Conservation (phyloP, 2,113 vertebrate genomes). For the Nematolebias whitei region DNA sequence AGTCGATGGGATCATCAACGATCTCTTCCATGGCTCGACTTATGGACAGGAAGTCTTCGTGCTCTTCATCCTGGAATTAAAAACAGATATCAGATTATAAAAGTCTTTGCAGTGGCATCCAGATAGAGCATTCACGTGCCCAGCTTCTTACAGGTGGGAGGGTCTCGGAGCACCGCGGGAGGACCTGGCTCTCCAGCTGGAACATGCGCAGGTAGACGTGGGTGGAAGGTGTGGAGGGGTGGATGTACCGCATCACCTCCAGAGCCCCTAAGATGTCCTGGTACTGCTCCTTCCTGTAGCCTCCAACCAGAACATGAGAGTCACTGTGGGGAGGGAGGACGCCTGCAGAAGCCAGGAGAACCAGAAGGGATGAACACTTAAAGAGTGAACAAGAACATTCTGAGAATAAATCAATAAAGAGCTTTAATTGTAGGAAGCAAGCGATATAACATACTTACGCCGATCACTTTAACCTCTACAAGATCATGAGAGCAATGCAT, state of each 20-base stretch:
- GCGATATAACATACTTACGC: no score
- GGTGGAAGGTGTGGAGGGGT: conserved; percentile 81
- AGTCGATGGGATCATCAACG: conserved; percentile 89
- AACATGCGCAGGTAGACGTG: conserved; percentile 90
- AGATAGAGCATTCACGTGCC: no score
- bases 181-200: conserved; percentile 89
- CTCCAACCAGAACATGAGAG: conserved; percentile 88
- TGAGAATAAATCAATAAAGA: no score
- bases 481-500: no score
- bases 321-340: conserved; percentile 93
- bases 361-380: neutral
- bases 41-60: conserved; percentile 91
- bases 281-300: conserved; percentile 88
- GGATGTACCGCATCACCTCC: conserved; percentile 86
- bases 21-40: conserved; percentile 93
- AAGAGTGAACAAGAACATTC: neutral
- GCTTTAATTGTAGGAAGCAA: neutral
- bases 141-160: conserved; percentile 80
- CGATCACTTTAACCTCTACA: no score
- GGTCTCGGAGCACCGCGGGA: conserved; percentile 85
- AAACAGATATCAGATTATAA: neutral
- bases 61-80: conserved; percentile 83
- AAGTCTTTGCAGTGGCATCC: neutral
- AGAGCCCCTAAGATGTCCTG: conserved; percentile 87
- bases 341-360: conserved; percentile 72